Conservation (phyloP, 2,888 invertebrate genomes). For the Athalia circularis region DNA sequence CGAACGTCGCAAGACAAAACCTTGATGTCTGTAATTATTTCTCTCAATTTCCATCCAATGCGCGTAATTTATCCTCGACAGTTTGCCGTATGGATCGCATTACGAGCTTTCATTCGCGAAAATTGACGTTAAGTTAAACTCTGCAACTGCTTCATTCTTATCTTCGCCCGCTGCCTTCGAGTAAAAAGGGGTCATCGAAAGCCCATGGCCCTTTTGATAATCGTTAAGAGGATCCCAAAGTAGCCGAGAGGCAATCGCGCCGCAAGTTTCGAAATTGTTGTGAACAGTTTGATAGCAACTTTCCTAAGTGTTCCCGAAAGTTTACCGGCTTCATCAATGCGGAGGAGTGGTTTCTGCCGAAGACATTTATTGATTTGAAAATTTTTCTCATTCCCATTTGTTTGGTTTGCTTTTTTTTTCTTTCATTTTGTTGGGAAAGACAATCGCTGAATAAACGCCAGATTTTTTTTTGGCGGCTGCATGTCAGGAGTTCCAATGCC, state of each 20-base stretch:
- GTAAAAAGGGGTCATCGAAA: neutral
- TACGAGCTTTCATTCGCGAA: no score
- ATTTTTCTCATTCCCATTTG: neutral
- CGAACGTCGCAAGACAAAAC: neutral
- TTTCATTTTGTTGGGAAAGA: neutral
- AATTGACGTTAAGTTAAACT: no score
- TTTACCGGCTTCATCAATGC: neutral
- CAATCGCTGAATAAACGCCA: neutral
- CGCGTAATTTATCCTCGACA: no score
- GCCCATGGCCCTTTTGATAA: constrained; percentile 1
- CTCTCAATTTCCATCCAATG: no score
- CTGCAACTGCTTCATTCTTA: no score
- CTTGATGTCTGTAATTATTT: no score
- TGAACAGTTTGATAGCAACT: constrained; percentile 14
- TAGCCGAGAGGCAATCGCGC: neutral
- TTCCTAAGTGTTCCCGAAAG: constrained; percentile 23
- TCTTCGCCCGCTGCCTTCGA: no score
- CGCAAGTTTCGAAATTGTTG: constrained; percentile 24
- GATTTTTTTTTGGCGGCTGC: neutral
- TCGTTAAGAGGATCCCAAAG: constrained; percentile 5
- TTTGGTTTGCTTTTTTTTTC: neutral
- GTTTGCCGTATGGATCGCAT: no score
- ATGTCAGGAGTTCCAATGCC: neutral
- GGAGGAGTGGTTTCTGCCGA: constrained; percentile 13
- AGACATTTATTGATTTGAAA: constrained; percentile 2